Evolutionary conservation across 2,113 vertebrate species (phyloP).

Genomic region (Morone chrysops): DNA sequence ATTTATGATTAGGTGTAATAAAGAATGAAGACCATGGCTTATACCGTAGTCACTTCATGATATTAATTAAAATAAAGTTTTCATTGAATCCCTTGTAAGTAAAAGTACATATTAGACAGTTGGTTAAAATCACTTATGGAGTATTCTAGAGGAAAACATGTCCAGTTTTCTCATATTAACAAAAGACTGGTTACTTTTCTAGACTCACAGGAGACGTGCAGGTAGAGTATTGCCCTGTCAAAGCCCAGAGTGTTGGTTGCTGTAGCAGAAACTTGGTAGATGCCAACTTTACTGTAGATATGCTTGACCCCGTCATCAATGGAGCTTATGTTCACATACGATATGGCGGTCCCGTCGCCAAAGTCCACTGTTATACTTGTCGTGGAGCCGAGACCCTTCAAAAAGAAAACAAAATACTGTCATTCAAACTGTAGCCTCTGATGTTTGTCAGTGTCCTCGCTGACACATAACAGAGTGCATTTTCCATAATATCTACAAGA

Average conservation of each 20-base stretch:
- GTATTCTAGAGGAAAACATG: background rate
- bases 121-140: background rate
- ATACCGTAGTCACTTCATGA: background rate
- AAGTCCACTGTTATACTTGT: constrained; percentile 94
- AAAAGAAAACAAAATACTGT: constrained; percentile 42
- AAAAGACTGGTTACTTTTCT: background rate
- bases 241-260: constrained; percentile 91
- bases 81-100: too few relatives aligned
- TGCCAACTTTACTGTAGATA: constrained; percentile 90
- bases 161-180: background rate
- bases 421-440: constrained; percentile 30
- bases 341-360: constrained; percentile 90
- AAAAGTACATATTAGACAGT: too few relatives aligned
- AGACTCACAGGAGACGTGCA: constrained; percentile 91
- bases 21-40: background rate
- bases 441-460: constrained; percentile 20
- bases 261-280: constrained; percentile 90
- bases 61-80: background rate
- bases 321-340: constrained; percentile 92
- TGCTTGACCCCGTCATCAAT: constrained; percentile 94
- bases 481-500: constrained; percentile 43
- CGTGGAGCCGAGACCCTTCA: constrained; percentile 90
- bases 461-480: constrained; percentile 37
- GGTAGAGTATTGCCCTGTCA: constrained; percentile 90
- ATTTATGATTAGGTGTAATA: background rate